Conservation (phyloP, 2,888 invertebrate genomes). For the Tenthredo livida region DNA sequence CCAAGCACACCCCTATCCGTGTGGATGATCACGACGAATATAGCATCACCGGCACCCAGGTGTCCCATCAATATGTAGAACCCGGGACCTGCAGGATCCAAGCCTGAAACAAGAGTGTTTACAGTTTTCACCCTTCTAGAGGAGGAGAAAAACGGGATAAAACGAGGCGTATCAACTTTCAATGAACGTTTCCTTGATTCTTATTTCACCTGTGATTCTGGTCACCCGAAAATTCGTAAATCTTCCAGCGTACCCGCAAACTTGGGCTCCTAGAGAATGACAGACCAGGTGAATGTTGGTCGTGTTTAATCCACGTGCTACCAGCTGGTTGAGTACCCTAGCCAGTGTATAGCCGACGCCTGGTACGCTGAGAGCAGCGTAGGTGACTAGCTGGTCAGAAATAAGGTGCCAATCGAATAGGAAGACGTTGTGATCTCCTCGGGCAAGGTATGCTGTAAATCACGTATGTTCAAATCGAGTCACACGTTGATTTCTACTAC, state of each 20-base stretch:
- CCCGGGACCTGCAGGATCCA: conserved; percentile 80
- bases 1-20: conserved; percentile 79
- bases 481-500: background rate
- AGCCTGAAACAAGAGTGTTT: conserved; percentile 66
- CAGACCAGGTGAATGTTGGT: conserved; percentile 67
- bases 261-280: conserved; percentile 71
- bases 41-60: conserved; percentile 74
- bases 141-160: background rate
- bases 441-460: conserved; percentile 73
- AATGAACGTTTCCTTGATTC: background rate
- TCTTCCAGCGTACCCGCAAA: conserved; percentile 64
- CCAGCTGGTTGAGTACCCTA: conserved; percentile 62
- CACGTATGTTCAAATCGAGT: background rate
- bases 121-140: background rate
- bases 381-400: conserved; percentile 75
- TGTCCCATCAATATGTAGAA: conserved; percentile 75
- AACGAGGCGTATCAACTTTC: background rate
- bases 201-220: conserved; percentile 65
- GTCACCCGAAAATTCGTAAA: conserved; percentile 59
- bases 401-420: conserved; percentile 78
- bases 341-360: conserved; percentile 64
- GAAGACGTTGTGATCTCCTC: conserved; percentile 76
- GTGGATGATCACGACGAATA: conserved; percentile 79
- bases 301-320: conserved; percentile 59
- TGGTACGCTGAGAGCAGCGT: conserved; percentile 60